Conservation (phyloP, 2,113 vertebrate species). For the Dicentrarchus labrax region DNA sequence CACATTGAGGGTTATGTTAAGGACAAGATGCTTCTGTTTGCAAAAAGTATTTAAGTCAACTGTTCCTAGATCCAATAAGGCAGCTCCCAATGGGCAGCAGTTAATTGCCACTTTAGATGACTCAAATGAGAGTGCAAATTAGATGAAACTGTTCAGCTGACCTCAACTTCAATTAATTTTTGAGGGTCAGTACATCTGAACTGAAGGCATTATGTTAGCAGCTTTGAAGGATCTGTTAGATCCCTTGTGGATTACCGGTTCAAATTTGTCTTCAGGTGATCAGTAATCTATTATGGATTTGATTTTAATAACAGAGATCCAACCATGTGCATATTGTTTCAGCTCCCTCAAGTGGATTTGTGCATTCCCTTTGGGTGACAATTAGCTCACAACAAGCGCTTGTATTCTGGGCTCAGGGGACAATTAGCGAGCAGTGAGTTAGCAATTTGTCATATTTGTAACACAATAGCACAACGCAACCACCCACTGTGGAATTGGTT, state of each 20-base stretch:
- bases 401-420: constrained; percentile 61
- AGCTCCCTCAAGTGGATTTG: constrained; percentile 30
- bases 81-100: constrained; percentile 35
- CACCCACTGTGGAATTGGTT: constrained; percentile 69
- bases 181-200: constrained; percentile 38
- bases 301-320: constrained; percentile 42
- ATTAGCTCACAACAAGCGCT: constrained; percentile 75
- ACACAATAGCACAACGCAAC: constrained; percentile 68
- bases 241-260: neutral
- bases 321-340: constrained; percentile 16
- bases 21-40: constrained; percentile 36
- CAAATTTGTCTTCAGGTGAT: constrained; percentile 32
- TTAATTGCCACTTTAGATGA: constrained; percentile 60
- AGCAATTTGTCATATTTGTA: constrained; percentile 77
- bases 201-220: neutral
- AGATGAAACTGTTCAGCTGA: constrained; percentile 52
- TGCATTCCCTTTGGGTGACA: constrained; percentile 72
- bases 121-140: constrained; percentile 53
- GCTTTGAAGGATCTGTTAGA: neutral
- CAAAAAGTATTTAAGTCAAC: constrained; percentile 34
- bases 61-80: constrained; percentile 23
- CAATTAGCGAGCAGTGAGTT: constrained; percentile 74
- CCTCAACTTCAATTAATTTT: constrained; percentile 48
- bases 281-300: constrained; percentile 56
- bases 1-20: neutral